Conservation (phyloP, 1,140 invertebrate species). For the Euschistus heros region DNA sequence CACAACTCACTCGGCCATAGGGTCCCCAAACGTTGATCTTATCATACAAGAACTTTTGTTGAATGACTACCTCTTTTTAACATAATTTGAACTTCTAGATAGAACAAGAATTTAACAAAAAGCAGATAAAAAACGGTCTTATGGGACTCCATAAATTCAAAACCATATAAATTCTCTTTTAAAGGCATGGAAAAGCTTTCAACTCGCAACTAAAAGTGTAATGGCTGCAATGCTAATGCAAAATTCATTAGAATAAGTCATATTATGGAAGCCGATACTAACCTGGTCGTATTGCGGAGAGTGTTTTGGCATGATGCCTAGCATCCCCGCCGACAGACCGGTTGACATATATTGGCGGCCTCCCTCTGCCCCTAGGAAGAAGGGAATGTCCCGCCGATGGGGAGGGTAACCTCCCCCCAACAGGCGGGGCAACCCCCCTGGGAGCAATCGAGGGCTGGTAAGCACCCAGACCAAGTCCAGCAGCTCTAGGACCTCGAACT, state of each 20-base stretch:
- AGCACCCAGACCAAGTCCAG: constrained; percentile 35
- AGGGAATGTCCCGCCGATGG: constrained; percentile 32
- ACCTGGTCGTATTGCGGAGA: constrained; percentile 26
- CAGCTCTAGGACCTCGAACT: constrained; percentile 40
- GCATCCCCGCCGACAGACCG: constrained; percentile 21
- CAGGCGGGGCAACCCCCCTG: constrained; percentile 36
- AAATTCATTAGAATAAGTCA: too few species aligned
- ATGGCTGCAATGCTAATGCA: too few species aligned
- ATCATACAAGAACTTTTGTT: too few species aligned
- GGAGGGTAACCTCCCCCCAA: constrained; percentile 32
- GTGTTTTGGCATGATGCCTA: constrained; percentile 12
- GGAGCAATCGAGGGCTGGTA: constrained; percentile 33
- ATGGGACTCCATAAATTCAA: too few species aligned
- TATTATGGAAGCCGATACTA: not conserved
- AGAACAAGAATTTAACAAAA: not conserved
- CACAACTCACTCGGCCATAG: too few species aligned
- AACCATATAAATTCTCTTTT: too few species aligned
- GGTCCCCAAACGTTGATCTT: too few species aligned
- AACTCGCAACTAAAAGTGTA: too few species aligned
- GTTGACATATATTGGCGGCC: constrained; percentile 33
- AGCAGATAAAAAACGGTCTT: not conserved
- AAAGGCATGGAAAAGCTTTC: too few species aligned
- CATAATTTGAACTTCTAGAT: too few species aligned
- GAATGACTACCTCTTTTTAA: too few species aligned
- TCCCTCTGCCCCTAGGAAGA: constrained; percentile 34